Evolutionary conservation across 2,888 invertebrate genomes (phyloP).

Genomic region (Agriopis marginaria): DNA sequence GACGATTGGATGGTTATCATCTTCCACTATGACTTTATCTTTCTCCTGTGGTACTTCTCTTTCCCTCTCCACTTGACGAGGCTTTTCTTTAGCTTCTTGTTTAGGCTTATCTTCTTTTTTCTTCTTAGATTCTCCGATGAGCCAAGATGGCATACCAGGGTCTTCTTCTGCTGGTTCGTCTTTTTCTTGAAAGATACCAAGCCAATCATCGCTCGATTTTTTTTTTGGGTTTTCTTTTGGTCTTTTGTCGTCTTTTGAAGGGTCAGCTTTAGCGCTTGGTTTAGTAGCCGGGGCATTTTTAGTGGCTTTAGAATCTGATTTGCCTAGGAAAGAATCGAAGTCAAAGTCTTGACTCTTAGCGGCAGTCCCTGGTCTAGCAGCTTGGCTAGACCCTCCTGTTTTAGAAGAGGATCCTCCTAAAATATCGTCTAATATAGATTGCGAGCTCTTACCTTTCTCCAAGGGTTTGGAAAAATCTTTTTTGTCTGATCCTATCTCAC

Average conservation of each 20-base stretch:
- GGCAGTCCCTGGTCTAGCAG: conserved; percentile 57
- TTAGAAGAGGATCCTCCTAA: conserved; percentile 79
- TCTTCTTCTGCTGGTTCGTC: conserved; percentile 62
- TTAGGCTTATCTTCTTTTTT: conserved; percentile 57
- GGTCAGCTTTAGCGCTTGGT: conserved; percentile 50
- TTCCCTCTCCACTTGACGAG: conserved; percentile 36
- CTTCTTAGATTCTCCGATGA: conserved; percentile 69
- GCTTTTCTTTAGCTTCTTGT: conserved; percentile 46
- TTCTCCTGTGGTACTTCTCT: conserved; percentile 45
- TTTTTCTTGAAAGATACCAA: conserved; percentile 77
- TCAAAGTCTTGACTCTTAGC: conserved; percentile 71
- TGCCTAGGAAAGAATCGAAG: conserved; percentile 70
- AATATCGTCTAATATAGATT: conserved; percentile 84
- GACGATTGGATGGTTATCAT: conserved; percentile 19
- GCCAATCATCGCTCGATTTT: conserved; percentile 76
- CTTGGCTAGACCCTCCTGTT: conserved; percentile 52
- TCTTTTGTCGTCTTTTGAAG: conserved; percentile 57
- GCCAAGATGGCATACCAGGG: conserved; percentile 76
- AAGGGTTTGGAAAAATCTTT: conserved; percentile 61
- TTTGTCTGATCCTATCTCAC: conserved; percentile 60
- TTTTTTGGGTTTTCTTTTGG: conserved; percentile 54
- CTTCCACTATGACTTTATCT: conserved; percentile 32
- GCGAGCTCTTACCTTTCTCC: conserved; percentile 76
- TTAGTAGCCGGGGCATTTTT: conserved; percentile 57
- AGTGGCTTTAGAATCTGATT: conserved; percentile 49